Evolutionary conservation across 2,113 vertebrate species (phyloP), one percentile per base, ranked within the genome.

Genomic region (Saccopteryx leptura): DNA sequence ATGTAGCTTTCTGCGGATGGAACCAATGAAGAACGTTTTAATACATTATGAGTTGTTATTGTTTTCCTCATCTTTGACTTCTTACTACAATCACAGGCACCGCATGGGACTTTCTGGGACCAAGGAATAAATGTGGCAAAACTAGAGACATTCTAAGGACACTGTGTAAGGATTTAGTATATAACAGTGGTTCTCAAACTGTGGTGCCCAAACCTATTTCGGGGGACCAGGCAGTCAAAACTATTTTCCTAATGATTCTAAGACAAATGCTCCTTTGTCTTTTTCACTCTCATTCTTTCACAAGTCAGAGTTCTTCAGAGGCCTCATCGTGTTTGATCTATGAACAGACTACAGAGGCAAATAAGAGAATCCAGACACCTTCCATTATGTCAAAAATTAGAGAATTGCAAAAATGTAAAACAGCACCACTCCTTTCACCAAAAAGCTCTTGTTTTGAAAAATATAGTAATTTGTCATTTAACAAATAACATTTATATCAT

Each of bases 21-120:
- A 89, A 85, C 54, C 60, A 71, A 95, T 58, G 61, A 39, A 91
- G 48, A 89, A 61, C 33, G 17, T 28, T 79, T 76, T 56, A 48
- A 46, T 74, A 33, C 84, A n/a, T 63, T 52, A 80, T 9, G 48
- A 7, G 11, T n/a, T 63, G 63, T 24, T 60, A 7, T 60, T 7
- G 58, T 26, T 28, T 91, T 21, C 6, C 39, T 79, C 28, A 52
- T 56, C 46, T 14, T 87, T 79, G 15, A 61, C 50, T 92, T 97
- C 75, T 68, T 46, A 90, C n/a, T 76, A n/a, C 4, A 89, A 12
- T 10, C 33, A 82, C 8, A 54, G 21, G 90, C 88, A 61, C 4
- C n/a, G 48, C 26, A 78, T 3, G 24, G 48, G 56, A 71, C 58
- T 78, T 90, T 74, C 56, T 69, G 7, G 14, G 12, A 65, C 69